Base-by-base conservation (phyloP, 2,113 vertebrate species). In the Dermatemys mawii region DNA sequence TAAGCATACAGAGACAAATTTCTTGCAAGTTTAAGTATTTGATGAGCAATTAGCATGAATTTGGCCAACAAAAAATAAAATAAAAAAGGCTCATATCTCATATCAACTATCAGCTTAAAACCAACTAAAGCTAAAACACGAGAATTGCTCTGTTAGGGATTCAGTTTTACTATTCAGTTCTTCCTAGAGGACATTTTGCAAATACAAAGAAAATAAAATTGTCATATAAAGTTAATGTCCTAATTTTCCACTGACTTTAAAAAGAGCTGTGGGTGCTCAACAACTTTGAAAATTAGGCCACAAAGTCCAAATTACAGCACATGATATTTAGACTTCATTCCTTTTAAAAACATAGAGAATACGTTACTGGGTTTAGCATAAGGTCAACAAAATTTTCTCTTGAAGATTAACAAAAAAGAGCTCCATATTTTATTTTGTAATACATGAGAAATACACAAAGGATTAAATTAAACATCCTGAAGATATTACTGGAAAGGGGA, bases 381-480 rank as follows among this genome's bases (percentile, higher is more conserved):
- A 94, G 55, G 75, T 82, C 78, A 88, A 83, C 60, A 60, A 67
- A 79, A 97, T 91, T 92, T 90, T 84, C 80, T 88, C 78, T 81
- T 89, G 82, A 87, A 75, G 95, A 96, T 97, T 97, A 97, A 93
- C 90, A 93, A 92, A 83, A 94, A 95, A 97, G 91, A 95, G 84
- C 93, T 96, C 87, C 78, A 86, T 11, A 93, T 95, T 97, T 96
- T 97, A 92, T 97, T 97, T 92, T 95, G 93, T 90, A 94, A 44
- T 92, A 95, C 89, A 96, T 11, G 93, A 83, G 81, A 98, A 98
- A 97, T 96, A 97, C 89, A 95, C 83, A 67, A 96, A 96, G 96
- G 98, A 98, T 99, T 98, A 98, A 93, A 94, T 88, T 81, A 90
- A 91, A 96, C 83, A 90, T 92, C 96, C 93, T 92, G 92, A 92